Conservation (phyloP, 2,888 invertebrate genomes). For the Ophion costatus region DNA sequence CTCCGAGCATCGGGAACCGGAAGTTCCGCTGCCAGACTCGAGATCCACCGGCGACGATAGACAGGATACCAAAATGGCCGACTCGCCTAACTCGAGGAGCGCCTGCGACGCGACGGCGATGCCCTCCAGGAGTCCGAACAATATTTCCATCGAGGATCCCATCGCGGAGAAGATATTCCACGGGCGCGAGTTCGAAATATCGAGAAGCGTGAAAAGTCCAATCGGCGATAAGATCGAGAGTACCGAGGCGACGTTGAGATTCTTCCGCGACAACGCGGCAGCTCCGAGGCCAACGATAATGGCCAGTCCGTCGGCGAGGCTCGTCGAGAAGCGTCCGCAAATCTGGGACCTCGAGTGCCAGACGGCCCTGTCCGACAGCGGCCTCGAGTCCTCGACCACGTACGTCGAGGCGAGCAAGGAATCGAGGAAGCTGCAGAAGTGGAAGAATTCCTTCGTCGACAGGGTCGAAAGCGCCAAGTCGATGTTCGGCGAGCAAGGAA, state of each 20-base stretch:
- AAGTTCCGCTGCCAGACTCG: background rate
- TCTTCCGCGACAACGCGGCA: constrained; percentile 34
- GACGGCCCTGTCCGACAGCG: constrained; percentile 66
- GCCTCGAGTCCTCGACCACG: constrained; percentile 68
- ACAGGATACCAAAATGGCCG: background rate
- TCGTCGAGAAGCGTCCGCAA: constrained; percentile 49
- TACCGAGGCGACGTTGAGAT: constrained; percentile 21
- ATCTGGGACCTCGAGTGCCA: constrained; percentile 65
- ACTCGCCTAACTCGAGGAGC: no score
- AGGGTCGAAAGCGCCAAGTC: constrained; percentile 7
- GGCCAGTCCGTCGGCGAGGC: constrained; percentile 48
- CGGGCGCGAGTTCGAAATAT: constrained; percentile 61
- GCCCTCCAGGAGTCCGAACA: background rate
- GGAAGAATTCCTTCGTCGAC: constrained; percentile 55
- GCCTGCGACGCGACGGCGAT: background rate
- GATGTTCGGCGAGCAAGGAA: no score
- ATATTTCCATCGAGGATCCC: constrained; percentile 16
- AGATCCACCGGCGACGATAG: background rate
- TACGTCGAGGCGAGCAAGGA: constrained; percentile 64
- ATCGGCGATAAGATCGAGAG: background rate
- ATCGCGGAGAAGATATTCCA: constrained; percentile 42
- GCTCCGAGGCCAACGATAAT: constrained; percentile 13
- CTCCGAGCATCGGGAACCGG: background rate
- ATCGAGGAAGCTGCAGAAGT: constrained; percentile 55
- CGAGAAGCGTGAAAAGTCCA: constrained; percentile 7